Percentiles rank a stretch among this genome's conserved stretches.
phyloP scores from a whole-genome alignment of 2,797 vertebrate species.

The Coreius guichenoti region DNA sequence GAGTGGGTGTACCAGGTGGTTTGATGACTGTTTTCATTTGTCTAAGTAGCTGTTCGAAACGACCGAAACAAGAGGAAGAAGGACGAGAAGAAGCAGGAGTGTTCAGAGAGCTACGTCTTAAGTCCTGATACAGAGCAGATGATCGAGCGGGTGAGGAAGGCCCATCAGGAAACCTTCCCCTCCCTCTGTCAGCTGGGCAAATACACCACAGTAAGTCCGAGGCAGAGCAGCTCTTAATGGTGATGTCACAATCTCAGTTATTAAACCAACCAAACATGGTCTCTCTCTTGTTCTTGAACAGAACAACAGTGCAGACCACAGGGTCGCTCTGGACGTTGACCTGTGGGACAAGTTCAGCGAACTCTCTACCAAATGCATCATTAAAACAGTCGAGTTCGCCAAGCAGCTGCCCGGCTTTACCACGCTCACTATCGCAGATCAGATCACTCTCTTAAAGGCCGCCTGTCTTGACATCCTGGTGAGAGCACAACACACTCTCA shows the following conservation, averaged over 20 bases:
- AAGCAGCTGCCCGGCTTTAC: slow-evolving; percentile 97
- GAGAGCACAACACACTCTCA: slow-evolving; percentile 61
- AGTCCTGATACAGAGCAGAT: slow-evolving; percentile 92
- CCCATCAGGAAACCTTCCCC: slow-evolving; percentile 94
- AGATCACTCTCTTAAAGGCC: slow-evolving; percentile 97
- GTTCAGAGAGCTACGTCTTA: slow-evolving; percentile 86
- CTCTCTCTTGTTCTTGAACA: slow-evolving; percentile 60
- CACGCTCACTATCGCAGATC: slow-evolving; percentile 93
- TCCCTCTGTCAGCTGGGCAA: slow-evolving; percentile 96
- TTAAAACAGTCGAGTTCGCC: slow-evolving; percentile 97
- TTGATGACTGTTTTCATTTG: neutral
- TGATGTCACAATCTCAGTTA: too few relatives aligned
- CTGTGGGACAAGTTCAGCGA: slow-evolving; percentile 99
- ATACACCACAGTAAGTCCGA: slow-evolving; percentile 68
- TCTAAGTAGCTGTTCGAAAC: slow-evolving; percentile 84
- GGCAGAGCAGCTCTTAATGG: neutral
- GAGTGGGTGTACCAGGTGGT: too few relatives aligned
- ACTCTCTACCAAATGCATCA: slow-evolving; percentile 97
- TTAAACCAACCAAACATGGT: neutral
- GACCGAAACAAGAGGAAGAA: slow-evolving; percentile 97
- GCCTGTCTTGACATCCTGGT: slow-evolving; percentile 98
- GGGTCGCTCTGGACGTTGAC: slow-evolving; percentile 91
- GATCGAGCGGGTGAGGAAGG: slow-evolving; percentile 91
- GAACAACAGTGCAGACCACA: slow-evolving; percentile 93
- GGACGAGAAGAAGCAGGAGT: slow-evolving; percentile 83